phyloP scores from a whole-genome alignment of 2,888 invertebrate genomes.

The Diadromus collaris region DNA sequence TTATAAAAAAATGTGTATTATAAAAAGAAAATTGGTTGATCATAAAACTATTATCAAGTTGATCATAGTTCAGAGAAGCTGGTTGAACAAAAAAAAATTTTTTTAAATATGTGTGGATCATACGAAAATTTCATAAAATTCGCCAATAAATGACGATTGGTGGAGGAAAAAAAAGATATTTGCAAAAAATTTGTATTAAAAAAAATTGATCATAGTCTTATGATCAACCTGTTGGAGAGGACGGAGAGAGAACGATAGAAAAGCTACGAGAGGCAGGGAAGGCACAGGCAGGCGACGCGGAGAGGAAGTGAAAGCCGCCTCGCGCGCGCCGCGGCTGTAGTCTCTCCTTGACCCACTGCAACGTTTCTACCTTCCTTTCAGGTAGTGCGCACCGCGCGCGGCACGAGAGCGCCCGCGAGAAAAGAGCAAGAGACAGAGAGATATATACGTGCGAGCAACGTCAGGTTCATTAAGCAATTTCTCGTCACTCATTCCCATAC shows the following conservation, averaged over 20 bases:
- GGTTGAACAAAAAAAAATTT: no score
- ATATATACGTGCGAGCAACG: slow-evolving; percentile 38
- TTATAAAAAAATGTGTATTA: no score
- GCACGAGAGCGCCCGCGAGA: slow-evolving; percentile 61
- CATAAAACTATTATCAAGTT: slow-evolving; percentile 30
- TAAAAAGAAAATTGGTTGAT: no score
- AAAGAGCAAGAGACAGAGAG: slow-evolving; percentile 38
- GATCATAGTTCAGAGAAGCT: no score
- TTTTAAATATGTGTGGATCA: no score
- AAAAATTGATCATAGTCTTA: slow-evolving; percentile 26
- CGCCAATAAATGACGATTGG: background rate
- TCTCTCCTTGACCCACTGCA: slow-evolving; percentile 80
- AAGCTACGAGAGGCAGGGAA: slow-evolving; percentile 35
- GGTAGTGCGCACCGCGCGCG: slow-evolving; percentile 70
- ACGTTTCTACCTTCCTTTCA: slow-evolving; percentile 80
- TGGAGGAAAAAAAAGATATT: background rate
- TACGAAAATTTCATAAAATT: slow-evolving; percentile 23
- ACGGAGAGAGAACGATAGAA: slow-evolving; percentile 40
- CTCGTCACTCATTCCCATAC: slow-evolving; percentile 62
- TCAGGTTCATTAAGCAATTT: slow-evolving; percentile 79
- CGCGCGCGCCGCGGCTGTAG: slow-evolving; percentile 58
- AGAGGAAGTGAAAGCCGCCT: slow-evolving; percentile 80
- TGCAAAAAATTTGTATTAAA: no score
- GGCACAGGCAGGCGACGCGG: slow-evolving; percentile 65
- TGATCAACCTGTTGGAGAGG: slow-evolving; percentile 20